These are phyloP conservation scores for Mesorhabditis sp. DNA, from an alignment of 2,888 invertebrate genomes.

Conservation along the genomic window DNA sequence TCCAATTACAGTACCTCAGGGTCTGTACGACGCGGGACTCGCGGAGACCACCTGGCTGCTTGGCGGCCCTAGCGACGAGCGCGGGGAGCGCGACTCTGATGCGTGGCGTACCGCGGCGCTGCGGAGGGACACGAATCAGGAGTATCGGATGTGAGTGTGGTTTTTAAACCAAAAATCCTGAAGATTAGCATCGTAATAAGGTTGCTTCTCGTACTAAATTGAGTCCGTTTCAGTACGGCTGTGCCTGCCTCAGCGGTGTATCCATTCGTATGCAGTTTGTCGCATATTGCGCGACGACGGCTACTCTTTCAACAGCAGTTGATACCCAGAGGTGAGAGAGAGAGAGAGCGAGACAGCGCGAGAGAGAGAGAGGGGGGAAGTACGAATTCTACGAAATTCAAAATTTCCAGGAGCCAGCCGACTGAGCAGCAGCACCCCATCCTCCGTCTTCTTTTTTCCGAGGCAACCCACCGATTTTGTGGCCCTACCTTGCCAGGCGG, in stretches of 20 bases:
- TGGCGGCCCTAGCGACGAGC: constrained; percentile 17
- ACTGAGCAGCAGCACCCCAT: constrained; percentile 20
- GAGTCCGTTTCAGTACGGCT: constrained; percentile 20
- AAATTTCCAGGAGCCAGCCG: constrained; percentile 26
- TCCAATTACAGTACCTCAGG: neutral
- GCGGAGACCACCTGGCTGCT: constrained; percentile 22
- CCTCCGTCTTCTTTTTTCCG: constrained; percentile 34
- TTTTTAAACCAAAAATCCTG: neutral
- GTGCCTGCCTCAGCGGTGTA: constrained; percentile 27
- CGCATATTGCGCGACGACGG: constrained; percentile 26
- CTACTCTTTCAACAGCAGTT: constrained; percentile 38
- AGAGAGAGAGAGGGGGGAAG: neutral
- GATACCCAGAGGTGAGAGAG: constrained; percentile 21
- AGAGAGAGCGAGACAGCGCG: no score
- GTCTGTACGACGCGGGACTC: constrained; percentile 20
- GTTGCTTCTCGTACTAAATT: neutral
- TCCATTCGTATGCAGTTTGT: constrained; percentile 40
- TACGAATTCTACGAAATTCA: neutral
- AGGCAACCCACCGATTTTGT: constrained; percentile 29
- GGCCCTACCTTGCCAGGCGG: constrained; percentile 30
- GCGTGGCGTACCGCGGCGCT: constrained; percentile 13
- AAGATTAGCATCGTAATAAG: neutral
- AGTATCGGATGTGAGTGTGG: constrained; percentile 24
- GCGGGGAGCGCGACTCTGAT: neutral
- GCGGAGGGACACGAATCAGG: constrained; percentile 19